phyloP scores from a whole-genome alignment of 2,888 invertebrate genomes.

The Phalera bucephala region DNA sequence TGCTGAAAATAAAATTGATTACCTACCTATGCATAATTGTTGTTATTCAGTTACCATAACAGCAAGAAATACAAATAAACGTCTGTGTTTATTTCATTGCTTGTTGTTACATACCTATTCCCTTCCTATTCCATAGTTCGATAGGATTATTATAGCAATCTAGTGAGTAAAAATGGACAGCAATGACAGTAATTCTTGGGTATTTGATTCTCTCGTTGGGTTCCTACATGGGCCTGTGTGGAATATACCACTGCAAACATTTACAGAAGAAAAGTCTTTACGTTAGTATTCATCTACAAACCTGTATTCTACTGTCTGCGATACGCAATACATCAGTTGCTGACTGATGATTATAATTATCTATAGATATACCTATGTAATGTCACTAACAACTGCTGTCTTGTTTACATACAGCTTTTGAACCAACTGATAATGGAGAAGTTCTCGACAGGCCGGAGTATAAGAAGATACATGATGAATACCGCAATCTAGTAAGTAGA shows the following conservation, averaged over 20 bases:
- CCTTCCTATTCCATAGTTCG: no score
- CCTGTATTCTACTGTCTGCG: no score
- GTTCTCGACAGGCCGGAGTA: slow-evolving; percentile 89
- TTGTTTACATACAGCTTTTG: slow-evolving; percentile 87
- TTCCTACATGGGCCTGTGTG: slow-evolving; percentile 96
- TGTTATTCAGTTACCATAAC: slow-evolving; percentile 52
- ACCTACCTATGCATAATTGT: no score
- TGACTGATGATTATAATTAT: no score
- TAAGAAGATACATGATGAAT: slow-evolving; percentile 90
- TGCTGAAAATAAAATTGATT: no score
- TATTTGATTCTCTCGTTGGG: slow-evolving; percentile 95
- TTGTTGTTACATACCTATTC: no score
- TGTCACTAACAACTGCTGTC: slow-evolving; percentile 1
- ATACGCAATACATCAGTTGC: no score
- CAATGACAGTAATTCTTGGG: slow-evolving; percentile 90
- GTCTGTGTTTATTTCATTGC: slow-evolving; percentile 26
- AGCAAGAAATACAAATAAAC: slow-evolving; percentile 49
- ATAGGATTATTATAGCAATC: slow-evolving; percentile 2
- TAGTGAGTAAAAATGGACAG: slow-evolving; percentile 45
- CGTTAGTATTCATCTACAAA: slow-evolving; percentile 79
- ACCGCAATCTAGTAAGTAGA: slow-evolving; percentile 89
- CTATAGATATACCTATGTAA: no score
- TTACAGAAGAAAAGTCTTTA: slow-evolving; percentile 95
- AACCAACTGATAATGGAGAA: slow-evolving; percentile 86
- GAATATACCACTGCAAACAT: slow-evolving; percentile 95